Conservation (phyloP, 2,888 invertebrate genomes). For the Cerceris rybyensis region DNA sequence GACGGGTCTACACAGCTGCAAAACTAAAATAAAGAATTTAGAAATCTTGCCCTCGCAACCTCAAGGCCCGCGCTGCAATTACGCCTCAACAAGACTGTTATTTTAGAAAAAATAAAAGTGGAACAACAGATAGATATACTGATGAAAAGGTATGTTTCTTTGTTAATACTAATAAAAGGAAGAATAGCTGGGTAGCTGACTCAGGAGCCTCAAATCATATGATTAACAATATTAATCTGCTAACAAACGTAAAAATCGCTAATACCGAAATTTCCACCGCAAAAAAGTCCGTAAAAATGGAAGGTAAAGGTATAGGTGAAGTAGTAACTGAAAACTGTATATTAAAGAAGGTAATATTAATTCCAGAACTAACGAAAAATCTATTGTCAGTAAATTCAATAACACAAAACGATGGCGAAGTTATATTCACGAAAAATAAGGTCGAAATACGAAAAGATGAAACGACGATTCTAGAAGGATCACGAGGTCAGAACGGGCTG, state of each 20-base stretch:
- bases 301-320: background rate
- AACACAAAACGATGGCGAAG: slow-evolving; percentile 14
- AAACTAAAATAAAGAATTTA: no score
- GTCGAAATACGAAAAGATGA: slow-evolving; percentile 14
- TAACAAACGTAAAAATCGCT: background rate
- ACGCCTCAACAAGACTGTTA: no score
- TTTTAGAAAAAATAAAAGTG: slow-evolving; percentile 12
- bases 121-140: background rate
- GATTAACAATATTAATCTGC: background rate
- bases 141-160: slow-evolving; percentile 10
- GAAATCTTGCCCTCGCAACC: no score
- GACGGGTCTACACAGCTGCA: no score
- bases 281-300: slow-evolving; percentile 18
- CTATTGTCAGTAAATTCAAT: slow-evolving; percentile 16
- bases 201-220: slow-evolving; percentile 15
- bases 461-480: slow-evolving; percentile 11
- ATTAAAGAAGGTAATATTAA: slow-evolving; percentile 10
- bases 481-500: background rate
- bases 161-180: slow-evolving; percentile 11
- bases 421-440: slow-evolving; percentile 9
- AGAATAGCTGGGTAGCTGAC: slow-evolving; percentile 19
- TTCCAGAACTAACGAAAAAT: slow-evolving; percentile 19
- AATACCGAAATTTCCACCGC: slow-evolving; percentile 6
- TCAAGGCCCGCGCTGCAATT: no score
- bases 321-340: slow-evolving; percentile 8